phyloP scores from a whole-genome alignment of 2,113 vertebrate genomes.

The Elanus axillaris region DNA sequence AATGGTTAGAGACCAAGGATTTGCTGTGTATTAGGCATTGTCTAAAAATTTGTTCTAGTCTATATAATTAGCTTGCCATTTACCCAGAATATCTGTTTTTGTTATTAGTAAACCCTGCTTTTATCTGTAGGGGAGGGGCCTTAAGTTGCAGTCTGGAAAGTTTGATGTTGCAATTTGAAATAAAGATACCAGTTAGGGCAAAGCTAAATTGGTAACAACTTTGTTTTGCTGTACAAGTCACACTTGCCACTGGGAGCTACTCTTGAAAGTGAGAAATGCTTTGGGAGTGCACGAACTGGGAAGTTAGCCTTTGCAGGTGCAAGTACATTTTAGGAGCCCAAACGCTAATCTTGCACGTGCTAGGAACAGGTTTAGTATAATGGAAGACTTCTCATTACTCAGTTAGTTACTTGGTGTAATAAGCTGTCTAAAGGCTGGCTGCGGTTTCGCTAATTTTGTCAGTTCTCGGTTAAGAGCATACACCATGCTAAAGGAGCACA shows the following conservation, averaged over 20 bases:
- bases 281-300: neutral
- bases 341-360: neutral
- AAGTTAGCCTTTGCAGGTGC: neutral
- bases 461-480: no score
- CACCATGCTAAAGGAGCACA: neutral
- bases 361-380: neutral
- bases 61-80: neutral
- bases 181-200: neutral
- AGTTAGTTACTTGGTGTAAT: neutral
- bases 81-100: neutral
- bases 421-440: neutral
- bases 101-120: neutral
- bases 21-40: neutral
- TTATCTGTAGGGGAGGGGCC: neutral
- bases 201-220: neutral
- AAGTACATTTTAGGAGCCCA: neutral
- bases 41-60: neutral
- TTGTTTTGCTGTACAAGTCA: neutral
- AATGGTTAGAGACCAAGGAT: neutral
- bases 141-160: neutral
- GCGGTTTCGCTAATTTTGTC: neutral
- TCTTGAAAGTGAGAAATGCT: neutral
- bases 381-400: neutral
- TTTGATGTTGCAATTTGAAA: neutral
- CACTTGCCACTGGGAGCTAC: neutral